phyloP scores from a whole-genome alignment of 2,888 invertebrate genomes.

The Tenthredo scrophulariae region DNA sequence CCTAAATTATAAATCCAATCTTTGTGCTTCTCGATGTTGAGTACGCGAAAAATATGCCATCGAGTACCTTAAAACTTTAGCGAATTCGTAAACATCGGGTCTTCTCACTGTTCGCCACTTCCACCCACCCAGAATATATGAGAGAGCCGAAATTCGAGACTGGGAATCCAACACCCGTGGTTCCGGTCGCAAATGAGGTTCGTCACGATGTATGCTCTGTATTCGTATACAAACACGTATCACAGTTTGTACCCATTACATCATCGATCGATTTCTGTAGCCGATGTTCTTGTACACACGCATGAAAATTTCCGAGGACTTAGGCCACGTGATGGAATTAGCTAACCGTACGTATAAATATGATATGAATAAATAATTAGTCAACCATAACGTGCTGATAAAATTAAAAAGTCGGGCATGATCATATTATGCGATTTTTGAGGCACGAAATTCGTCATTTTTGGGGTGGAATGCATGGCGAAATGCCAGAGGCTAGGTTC shows the following conservation, averaged over 20 bases:
- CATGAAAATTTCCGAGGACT: not conserved
- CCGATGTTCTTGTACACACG: not conserved
- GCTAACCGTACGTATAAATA: not conserved
- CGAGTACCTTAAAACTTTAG: not conserved
- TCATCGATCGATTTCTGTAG: conserved; percentile 14
- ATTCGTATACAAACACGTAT: not conserved
- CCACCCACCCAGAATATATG: not conserved
- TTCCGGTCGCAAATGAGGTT: conserved; percentile 40
- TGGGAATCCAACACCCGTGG: conserved; percentile 38
- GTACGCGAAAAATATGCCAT: not conserved
- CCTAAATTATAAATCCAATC: not conserved
- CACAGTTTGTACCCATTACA: not conserved
- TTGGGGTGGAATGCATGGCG: not conserved
- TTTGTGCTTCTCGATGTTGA: not conserved
- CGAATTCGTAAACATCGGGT: not conserved
- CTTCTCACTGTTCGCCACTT: not conserved
- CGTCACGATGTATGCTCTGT: not conserved
- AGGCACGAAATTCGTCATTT: not conserved
- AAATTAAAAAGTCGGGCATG: not conserved
- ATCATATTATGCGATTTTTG: not conserved
- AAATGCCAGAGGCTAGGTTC: not conserved
- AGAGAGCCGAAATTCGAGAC: conserved; percentile 6
- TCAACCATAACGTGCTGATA: not conserved
- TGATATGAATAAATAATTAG: not conserved
- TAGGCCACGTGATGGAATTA: conserved; percentile 11